A percentile compares a stretch with the other conserved stretches of the same genome.
These are phyloP conservation scores for Ochotona princeps DNA, from an alignment of 2,113 vertebrate genomes.

Conservation along the genomic window DNA sequence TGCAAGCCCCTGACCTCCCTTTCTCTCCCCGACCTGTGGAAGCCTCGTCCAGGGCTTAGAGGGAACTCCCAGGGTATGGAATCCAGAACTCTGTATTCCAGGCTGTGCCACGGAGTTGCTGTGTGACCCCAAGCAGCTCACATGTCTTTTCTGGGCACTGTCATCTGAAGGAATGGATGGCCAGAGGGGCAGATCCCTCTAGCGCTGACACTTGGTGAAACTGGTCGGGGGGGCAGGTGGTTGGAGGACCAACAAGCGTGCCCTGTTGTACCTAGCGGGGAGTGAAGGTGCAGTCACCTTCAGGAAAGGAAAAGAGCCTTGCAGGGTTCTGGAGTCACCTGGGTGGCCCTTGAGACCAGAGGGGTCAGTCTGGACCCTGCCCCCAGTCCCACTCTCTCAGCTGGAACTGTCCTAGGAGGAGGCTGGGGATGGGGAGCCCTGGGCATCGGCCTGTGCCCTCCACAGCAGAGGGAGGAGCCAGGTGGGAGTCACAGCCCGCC, in stretches of 20 bases:
- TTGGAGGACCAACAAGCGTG: background rate
- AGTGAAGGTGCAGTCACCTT: too few species aligned
- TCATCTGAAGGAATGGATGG: background rate
- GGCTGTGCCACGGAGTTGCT: background rate
- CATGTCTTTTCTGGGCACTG: background rate
- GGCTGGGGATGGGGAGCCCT: background rate
- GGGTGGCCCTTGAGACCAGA: too few species aligned
- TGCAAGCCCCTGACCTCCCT: background rate
- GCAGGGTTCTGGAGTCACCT: background rate
- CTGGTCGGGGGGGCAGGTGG: background rate
- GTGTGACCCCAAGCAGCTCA: background rate
- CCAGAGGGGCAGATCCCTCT: background rate
- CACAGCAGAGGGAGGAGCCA: rapidly evolving
- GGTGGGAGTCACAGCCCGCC: slow-evolving; percentile 73
- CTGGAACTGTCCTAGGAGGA: background rate
- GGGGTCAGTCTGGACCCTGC: background rate
- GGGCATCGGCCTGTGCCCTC: too few species aligned
- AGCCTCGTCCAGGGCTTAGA: background rate
- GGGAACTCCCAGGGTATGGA: background rate
- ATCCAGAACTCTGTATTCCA: background rate
- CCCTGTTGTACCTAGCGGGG: background rate
- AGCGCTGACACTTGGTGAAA: background rate
- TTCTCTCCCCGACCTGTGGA: background rate
- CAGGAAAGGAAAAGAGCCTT: too few species aligned
- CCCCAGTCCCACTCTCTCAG: too few species aligned